phyloP scores from a whole-genome alignment of 1,140 invertebrate genomes.

The Halictus rubicundus region DNA sequence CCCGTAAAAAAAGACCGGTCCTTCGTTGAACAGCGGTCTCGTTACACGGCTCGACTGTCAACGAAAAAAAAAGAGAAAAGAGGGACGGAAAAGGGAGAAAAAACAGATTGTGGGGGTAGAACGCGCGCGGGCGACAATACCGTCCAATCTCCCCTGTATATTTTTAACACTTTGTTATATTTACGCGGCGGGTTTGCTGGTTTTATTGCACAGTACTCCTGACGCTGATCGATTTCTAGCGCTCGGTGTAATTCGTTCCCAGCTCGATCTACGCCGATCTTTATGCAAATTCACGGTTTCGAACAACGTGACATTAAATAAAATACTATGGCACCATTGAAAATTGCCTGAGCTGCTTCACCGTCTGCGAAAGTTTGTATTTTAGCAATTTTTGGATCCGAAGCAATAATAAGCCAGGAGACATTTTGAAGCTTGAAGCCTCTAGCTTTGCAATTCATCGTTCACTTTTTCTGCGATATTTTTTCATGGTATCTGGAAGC shows the following conservation, averaged over 20 bases:
- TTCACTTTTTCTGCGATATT: no score
- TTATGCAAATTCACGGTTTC: no score
- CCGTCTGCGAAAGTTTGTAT: no score
- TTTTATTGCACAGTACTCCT: neutral
- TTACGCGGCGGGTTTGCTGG: neutral
- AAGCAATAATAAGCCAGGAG: no score
- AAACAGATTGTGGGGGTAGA: neutral
- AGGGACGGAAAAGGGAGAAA: neutral
- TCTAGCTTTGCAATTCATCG: no score
- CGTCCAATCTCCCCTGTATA: neutral
- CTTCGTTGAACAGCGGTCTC: neutral
- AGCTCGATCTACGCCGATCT: neutral
- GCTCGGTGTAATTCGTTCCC: neutral
- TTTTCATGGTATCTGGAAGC: no score
- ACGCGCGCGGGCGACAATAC: neutral
- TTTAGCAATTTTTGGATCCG: no score
- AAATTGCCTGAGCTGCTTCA: no score
- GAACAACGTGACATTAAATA: no score
- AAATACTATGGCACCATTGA: no score
- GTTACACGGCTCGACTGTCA: neutral
- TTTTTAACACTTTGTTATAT: neutral
- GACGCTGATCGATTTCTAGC: neutral
- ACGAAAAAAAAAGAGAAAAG: neutral
- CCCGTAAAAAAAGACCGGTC: constrained; percentile 12
- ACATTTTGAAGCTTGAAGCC: no score